Conservation (phyloP, 2,797 vertebrate genomes). For the Cuculus canorus region DNA sequence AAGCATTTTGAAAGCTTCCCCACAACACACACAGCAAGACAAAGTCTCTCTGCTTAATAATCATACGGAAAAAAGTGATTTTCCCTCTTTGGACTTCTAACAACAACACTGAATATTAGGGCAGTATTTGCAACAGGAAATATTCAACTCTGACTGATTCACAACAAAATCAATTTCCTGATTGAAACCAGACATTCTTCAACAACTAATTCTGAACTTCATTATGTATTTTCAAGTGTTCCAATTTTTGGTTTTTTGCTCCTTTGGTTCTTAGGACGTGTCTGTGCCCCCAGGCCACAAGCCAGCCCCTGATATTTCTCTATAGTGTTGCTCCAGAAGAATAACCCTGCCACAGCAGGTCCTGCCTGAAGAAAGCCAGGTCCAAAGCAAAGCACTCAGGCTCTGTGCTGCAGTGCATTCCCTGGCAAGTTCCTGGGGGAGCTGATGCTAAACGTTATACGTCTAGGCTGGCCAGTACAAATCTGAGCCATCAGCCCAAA, state of each 20-base stretch:
- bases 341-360: background rate
- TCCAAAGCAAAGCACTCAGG: background rate
- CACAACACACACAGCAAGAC: background rate
- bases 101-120: background rate
- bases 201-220: slow-evolving; percentile 5
- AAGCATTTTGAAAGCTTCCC: background rate
- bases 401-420: background rate
- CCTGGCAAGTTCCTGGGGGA: background rate
- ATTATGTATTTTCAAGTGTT: background rate
- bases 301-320: background rate
- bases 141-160: slow-evolving; percentile 8
- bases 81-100: background rate
- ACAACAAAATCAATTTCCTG: slow-evolving; percentile 39
- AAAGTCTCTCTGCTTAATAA: background rate
- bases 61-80: background rate
- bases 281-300: background rate
- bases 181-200: slow-evolving; percentile 45
- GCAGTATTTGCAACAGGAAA: slow-evolving; percentile 1
- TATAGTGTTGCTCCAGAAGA: background rate
- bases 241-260: background rate
- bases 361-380: background rate
- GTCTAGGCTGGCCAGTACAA: background rate
- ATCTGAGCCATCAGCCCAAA: background rate
- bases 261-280: background rate
- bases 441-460: rapidly evolving